Evolutionary conservation across 35 echinoderm and acorn worm species (phyloP).

Genomic region (Apostichopus californicus): DNA sequence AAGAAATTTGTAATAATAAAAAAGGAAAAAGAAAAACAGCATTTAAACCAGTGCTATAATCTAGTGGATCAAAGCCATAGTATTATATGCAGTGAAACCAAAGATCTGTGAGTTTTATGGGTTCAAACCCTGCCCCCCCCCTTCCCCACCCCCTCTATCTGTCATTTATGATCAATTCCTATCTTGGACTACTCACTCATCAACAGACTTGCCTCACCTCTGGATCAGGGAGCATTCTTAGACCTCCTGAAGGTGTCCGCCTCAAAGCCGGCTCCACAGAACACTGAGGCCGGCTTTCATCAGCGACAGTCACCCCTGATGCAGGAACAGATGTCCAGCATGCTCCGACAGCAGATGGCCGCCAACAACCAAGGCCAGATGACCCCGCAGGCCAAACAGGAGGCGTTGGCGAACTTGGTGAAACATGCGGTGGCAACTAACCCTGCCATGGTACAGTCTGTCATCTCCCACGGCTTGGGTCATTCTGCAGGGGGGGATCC

Average conservation of each 20-base stretch:
- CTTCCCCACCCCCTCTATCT: no score
- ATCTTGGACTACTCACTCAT: no score
- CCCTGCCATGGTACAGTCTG: conserved; percentile 64
- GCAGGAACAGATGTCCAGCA: conserved; percentile 32
- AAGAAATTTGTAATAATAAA: no score
- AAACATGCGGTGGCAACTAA: conserved; percentile 66
- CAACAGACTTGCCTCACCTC: conserved; percentile 63
- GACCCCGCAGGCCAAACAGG: conserved; percentile 61
- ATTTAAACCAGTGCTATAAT: no score
- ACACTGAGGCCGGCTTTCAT: neutral
- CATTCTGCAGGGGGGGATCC: neutral
- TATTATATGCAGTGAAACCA: no score
- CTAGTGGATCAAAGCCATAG: no score
- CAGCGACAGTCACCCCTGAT: conserved; percentile 33
- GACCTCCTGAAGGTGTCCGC: conserved; percentile 53
- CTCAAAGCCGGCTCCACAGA: conserved; percentile 11
- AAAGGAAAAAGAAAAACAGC: no score
- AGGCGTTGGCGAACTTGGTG: conserved; percentile 64
- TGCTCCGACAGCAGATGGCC: conserved; percentile 44
- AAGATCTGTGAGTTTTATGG: no score
- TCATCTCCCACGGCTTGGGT: conserved; percentile 40
- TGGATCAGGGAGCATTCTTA: conserved; percentile 72
- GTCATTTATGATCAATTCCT: no score
- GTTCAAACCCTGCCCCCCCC: no score
- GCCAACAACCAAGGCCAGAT: conserved; percentile 31